Base-by-base conservation (phyloP, 2,113 vertebrate genomes). In the Craseonycteris thonglongyai region DNA sequence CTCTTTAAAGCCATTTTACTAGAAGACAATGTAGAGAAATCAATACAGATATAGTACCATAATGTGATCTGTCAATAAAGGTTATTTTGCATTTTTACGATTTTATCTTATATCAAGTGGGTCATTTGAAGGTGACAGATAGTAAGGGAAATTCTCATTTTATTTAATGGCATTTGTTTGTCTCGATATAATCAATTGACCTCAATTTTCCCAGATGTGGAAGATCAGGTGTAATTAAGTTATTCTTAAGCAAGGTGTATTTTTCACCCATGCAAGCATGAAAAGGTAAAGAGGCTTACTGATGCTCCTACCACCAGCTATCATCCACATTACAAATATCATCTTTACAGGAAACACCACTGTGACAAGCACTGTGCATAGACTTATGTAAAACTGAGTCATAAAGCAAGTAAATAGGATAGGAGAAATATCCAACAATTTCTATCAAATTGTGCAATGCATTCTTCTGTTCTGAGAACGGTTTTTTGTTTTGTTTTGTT, bases 121-220 rank as follows among this genome's bases (percentile, higher is more conserved):
- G 35, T 88, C 42, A 91, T 71, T 90, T 84, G 22, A 95, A 95
- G 80, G 47, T 78, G n/a, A 93, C 24, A 75, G 16, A 56, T 24
- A 40, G 7, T 65, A 49, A 91, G 54, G 35, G 3, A 51, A 87
- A 92, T 79, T 90, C 8, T 94, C 26, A 58, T 69, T 96, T 74
- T 84, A 58, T 47, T 94, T 38, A 71, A 63, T 28, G 22, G 3
- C 16, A 66, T 89, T 89, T 74, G 24, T 76, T 93, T 87, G 22
- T 47, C 19, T 74, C 88, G 45, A 58, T 69, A 54, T 1, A 74
- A 91, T 81, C 51, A 88, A 85, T 21, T 91, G 59, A 80, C 19
- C 30, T 85, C 51, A 45, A 83, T 79, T 75, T 93, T 93, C 45
- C 19, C 38, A n/a, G 18, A 65, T 85, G 38, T 80, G 45, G 10